Evolutionary conservation across 2,113 vertebrate genomes (phyloP), one percentile per base, ranked within the genome.

Genomic region (Toxotes jaculatrix): DNA sequence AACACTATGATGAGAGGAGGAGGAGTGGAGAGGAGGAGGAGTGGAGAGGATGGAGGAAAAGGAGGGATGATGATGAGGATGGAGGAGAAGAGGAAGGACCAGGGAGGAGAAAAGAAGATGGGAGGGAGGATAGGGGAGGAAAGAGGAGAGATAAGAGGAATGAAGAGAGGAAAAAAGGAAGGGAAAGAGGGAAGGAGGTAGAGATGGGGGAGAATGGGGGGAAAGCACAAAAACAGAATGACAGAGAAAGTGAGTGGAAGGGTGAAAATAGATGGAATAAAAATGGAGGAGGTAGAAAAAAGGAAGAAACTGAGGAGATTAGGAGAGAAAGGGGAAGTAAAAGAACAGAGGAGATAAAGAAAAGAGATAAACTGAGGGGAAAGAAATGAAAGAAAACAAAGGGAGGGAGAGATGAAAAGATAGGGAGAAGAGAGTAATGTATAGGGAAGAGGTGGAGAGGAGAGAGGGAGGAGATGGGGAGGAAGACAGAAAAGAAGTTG

Each of bases 1-100:
- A 88, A 86, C 36, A 38, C 7, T 57, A 43, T 71, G 90, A 90
- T 91, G 85, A 88, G 90, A 90, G 90, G 85, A 88, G 77, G 90
- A 68, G 60, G 32, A 40, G 70, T 34, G 56, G 12, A 47, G 19
- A 43, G 36, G 61, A 49, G 69, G 49, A 68, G 60, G 32, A 40
- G 70, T 34, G 56, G 12, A 47, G 19, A 43, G 36, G 61, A 63
- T 23, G 7, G 59, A 77, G 83, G 70, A 79, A 74, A 38, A 74
- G 79, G 38, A 60, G 61, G 61, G 43, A 45, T 19, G 43, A 65
- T 38, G 62, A 74, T 8, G 61, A 72, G 51, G 75, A 56, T 42
- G 17, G 67, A 73, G 38, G 34, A 42, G 61, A 60, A 55, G n/a
- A 12, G 49, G 2, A 79, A 67, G 62, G 42, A 31, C n/a, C 13